Evolutionary conservation across 2,888 invertebrate genomes (phyloP).

Genomic region (Chirona hameri): DNA sequence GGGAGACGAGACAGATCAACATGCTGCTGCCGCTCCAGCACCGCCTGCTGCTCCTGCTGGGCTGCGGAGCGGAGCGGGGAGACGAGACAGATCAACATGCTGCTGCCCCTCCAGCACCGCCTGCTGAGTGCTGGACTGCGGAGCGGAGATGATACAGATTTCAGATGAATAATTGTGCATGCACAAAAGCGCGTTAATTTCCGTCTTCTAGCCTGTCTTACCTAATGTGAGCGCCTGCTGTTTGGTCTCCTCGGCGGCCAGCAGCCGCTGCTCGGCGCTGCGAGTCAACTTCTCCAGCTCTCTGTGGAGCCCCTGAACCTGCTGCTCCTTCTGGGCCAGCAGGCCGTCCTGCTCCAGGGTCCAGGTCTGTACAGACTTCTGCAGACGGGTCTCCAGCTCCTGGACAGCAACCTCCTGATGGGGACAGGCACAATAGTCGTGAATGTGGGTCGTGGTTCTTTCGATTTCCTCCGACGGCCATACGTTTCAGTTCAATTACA

Average conservation of each 20-base stretch:
- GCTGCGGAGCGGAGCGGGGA: slow-evolving; percentile 49
- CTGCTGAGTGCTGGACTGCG: too few relatives aligned
- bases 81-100: too few relatives aligned
- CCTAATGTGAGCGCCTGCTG: slow-evolving; percentile 79
- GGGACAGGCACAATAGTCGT: too few relatives aligned
- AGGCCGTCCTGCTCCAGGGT: slow-evolving; percentile 48
- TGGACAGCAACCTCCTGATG: not conserved
- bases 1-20: not conserved
- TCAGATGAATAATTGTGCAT: too few relatives aligned
- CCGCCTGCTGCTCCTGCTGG: slow-evolving; percentile 86
- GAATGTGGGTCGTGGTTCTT: too few relatives aligned
- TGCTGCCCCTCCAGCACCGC: too few relatives aligned
- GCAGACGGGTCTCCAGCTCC: not conserved
- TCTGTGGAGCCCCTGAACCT: slow-evolving; percentile 47
- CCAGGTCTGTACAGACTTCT: slow-evolving; percentile 7
- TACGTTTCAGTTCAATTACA: too few relatives aligned
- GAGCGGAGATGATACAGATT: too few relatives aligned
- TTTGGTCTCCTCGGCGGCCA: slow-evolving; percentile 90
- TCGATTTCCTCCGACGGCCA: too few relatives aligned
- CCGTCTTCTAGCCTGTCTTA: too few relatives aligned
- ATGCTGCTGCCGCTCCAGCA: slow-evolving; percentile 77
- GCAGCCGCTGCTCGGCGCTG: slow-evolving; percentile 49
- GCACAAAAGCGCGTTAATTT: too few relatives aligned
- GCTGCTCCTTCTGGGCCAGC: slow-evolving; percentile 49
- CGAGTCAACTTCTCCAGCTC: slow-evolving; percentile 40